phyloP scores from a whole-genome alignment of 2,888 invertebrate species.

The Ceramica pisi region DNA sequence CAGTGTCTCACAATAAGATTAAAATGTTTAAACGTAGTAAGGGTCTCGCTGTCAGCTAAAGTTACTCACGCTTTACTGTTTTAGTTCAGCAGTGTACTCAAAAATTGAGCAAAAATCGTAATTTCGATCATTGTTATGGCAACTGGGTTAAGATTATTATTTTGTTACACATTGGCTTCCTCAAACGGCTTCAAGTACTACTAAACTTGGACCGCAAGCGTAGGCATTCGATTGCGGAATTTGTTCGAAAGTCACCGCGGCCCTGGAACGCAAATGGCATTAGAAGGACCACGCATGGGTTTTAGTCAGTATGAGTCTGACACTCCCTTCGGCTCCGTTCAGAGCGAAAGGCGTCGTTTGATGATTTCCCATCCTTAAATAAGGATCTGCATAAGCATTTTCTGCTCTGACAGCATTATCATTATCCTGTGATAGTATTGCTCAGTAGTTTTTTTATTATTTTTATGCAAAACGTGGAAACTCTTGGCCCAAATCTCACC shows the following conservation, averaged over 20 bases:
- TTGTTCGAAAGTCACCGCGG: not conserved
- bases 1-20: not conserved
- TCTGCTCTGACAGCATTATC: too few species aligned
- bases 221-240: not conserved
- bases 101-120: constrained; percentile 30
- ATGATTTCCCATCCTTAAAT: too few species aligned
- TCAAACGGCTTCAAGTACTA: not conserved
- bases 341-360: too few species aligned
- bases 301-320: too few species aligned
- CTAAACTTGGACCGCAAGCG: not conserved
- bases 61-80: constrained; percentile 36
- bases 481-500: too few species aligned
- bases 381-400: too few species aligned
- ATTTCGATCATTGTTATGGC: constrained; percentile 36
- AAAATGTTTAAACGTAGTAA: constrained; percentile 18
- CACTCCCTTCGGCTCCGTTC: too few species aligned
- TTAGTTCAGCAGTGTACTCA: constrained; percentile 35
- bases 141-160: not conserved
- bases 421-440: not conserved
- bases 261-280: too few species aligned
- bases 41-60: constrained; percentile 25
- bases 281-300: too few species aligned
- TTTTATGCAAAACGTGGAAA: too few species aligned
- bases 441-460: too few species aligned
- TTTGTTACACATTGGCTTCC: not conserved